These are phyloP conservation scores for Nanorana parkeri DNA, from an alignment of 2,113 vertebrate genomes.

Conservation along the genomic window DNA sequence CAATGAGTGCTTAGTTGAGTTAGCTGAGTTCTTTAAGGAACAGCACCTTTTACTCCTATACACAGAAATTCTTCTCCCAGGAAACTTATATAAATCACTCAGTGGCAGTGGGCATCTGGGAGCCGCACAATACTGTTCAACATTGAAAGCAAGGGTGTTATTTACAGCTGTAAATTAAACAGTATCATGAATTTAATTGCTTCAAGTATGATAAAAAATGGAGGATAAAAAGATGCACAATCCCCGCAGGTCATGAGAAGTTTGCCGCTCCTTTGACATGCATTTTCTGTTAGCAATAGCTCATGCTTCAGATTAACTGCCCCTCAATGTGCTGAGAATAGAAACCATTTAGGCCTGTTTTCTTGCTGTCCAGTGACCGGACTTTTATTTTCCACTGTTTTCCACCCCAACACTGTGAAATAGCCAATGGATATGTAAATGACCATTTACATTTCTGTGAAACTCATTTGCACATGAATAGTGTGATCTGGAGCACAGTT, in stretches of 20 bases:
- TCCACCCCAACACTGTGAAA: not conserved
- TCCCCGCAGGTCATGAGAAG: slow-evolving; percentile 34
- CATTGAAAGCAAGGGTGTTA: not conserved
- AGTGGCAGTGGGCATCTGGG: not conserved
- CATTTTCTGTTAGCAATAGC: not conserved
- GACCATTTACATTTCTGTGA: slow-evolving; percentile 12
- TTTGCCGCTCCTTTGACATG: not conserved
- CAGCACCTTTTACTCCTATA: no score
- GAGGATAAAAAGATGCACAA: not conserved
- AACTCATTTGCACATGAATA: slow-evolving; percentile 42
- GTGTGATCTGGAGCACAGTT: slow-evolving; percentile 13
- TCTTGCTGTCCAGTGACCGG: not conserved
- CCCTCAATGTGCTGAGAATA: not conserved
- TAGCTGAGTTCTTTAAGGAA: no score
- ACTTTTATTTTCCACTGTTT: not conserved
- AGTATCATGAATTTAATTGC: not conserved
- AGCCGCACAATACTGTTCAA: slow-evolving; percentile 19
- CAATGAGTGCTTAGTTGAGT: no score
- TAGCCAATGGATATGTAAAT: slow-evolving; percentile 49
- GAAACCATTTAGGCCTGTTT: slow-evolving; percentile 16
- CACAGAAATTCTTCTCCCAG: no score
- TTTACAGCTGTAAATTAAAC: not conserved
- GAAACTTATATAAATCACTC: not conserved
- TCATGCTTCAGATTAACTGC: slow-evolving; percentile 19
- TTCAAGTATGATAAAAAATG: slow-evolving; percentile 30